Base-by-base conservation (phyloP, 2,797 vertebrate species). In the Huso huso region DNA sequence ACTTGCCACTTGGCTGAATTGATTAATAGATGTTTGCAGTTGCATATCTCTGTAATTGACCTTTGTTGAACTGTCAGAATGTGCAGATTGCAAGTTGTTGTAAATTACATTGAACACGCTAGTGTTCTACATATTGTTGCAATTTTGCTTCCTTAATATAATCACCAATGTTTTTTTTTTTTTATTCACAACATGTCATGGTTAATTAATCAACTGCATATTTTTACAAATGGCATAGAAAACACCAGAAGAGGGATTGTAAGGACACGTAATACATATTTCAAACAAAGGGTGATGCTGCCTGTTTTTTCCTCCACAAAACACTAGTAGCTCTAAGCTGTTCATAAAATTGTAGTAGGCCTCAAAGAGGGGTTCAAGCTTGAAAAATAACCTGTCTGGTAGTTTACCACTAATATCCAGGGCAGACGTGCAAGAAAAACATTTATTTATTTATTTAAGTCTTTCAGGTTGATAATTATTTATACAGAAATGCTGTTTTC, bases 391-490 rank as follows among this genome's bases (percentile, higher is more conserved):
- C 49, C 61, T 66, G 61, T 66, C 68, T 57, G 65, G 67, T 67
- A 68, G 62, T 69, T 52, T 63, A 70, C 59, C 69, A 69, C 67
- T 65, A 71, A 72, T 65, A 55, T 67, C 10, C 49, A 59, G 66
- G 48, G 59, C 51, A 59, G 6, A n/a, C n/a, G 9, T 63, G 64
- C 48, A 65, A 60, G 63, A 48, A 65, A 64, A 60, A 49, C 18
- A 71, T 70, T 66, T 72, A 62, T 74, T 55, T 55, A 55, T 55
- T 76, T 68, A 60, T 65, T 8, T 63, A 63, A 61, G 68, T 50
- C 49, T 64, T 67, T 69, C 68, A 72, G 61, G 12, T 49, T 69
- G 64, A 70, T 50, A 52, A 67, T 62, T 63, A 58, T 69, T 72
- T 72, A 62, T 62, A 64, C 58, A 61, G 70, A 69, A 72, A 58